Percentiles rank a stretch among this genome's conserved stretches.
These are phyloP conservation scores for Coluber constrictor DNA, from an alignment of 2,797 vertebrate genomes.

Conservation along the genomic window DNA sequence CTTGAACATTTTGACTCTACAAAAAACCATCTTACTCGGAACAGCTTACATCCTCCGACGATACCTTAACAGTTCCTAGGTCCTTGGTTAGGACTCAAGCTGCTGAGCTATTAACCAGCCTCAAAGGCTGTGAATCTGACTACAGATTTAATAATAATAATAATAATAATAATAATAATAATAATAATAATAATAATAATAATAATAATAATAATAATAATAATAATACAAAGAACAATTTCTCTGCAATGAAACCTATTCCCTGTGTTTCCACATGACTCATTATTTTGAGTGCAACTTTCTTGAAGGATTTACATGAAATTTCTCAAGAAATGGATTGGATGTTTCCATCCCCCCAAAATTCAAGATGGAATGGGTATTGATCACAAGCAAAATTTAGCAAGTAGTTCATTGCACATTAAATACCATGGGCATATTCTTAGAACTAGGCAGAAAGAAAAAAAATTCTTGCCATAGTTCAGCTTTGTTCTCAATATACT, in stretches of 20 bases:
- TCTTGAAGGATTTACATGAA: neutral
- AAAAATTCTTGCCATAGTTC: neutral
- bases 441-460: neutral
- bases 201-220: too few relatives aligned
- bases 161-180: too few relatives aligned
- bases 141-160: too few relatives aligned
- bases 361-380: neutral
- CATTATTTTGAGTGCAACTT: neutral
- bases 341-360: neutral
- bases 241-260: neutral
- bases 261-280: neutral
- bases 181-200: too few relatives aligned
- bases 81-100: too few relatives aligned
- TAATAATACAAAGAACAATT: neutral
- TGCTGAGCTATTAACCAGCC: too few relatives aligned
- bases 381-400: neutral
- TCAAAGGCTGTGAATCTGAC: too few relatives aligned
- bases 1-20: too few relatives aligned
- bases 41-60: too few relatives aligned
- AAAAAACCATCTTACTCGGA: too few relatives aligned
- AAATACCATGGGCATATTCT: neutral
- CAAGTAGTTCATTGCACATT: neutral
- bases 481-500: neutral
- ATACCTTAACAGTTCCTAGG: too few relatives aligned
- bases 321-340: neutral